Base-by-base conservation (phyloP, 2,113 vertebrate species). In the Hypomesus transpacificus region DNA sequence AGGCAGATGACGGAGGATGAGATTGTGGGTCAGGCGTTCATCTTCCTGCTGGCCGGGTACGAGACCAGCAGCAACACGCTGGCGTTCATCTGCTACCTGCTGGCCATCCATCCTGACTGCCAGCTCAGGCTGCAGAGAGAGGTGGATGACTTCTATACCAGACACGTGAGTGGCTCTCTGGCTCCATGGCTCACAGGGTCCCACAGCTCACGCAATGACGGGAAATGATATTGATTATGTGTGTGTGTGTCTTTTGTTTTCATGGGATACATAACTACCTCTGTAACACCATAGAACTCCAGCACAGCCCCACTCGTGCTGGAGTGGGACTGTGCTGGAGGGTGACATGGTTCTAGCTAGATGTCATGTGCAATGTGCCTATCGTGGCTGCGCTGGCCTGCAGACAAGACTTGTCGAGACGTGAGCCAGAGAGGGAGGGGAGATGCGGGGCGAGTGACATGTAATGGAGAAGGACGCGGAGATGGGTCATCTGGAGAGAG, bases 31-130 rank as follows among this genome's bases (percentile, higher is more conserved):
- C 97, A 98, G 79, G 91, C 95, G 26, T 94, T 94, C 76, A 70
- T 98, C 70, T 98, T 98, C 84, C 92, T 98, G 63, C 87, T 96
- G 0, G 96, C 95, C 0, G 96, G 96, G 3, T 95, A 96, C 0
- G 94, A 98, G 88, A 95, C 96, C 50, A 89, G 92, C 82, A 94
- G 94, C 73, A 97, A 88, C 87, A 91, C 94, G 0, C 86, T 98
- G 46, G 93, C 88, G 52, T 98, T 98, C 18, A 82, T 90, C 81
- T 95, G 94, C 4, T 96, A 97, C 90, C 86, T 97, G 50, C 85
- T 98, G 85, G 96, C 96, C 66, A 86, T 91, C 65, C 69, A 98
- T 77, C 92, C 93, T 0, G 87, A 94, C 6, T 95, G 94, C 82
- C 97, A 98, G 79, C 68, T 87, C 73, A 92, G 75, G 78, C 76